Evolutionary conservation across 2,888 invertebrate species (phyloP), one percentile per base, ranked within the genome.

Genomic region (Pachydiplax longipennis): DNA sequence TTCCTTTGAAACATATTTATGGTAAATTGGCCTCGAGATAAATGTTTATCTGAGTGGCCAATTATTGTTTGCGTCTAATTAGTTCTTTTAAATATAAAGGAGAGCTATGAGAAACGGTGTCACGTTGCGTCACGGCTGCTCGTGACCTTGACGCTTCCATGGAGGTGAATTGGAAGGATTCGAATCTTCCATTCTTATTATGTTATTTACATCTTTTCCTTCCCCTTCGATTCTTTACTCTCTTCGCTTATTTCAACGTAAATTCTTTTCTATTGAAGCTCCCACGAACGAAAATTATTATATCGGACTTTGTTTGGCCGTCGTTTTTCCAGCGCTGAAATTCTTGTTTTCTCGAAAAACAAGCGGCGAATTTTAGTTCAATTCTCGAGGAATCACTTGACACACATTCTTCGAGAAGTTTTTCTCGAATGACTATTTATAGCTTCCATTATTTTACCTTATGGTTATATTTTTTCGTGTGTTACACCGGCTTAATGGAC

Each of bases 191-290:
- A 31, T 58, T 61, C n/a, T 65, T 87, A 61, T 65, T 18, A 87
- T 25, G 61, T 61, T 37, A 65, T 87, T 87, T 61, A 65, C 37
- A 61, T 58, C 25, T 53, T 15, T 37, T 18, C 48, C 53, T 53
- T 15, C n/a, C 87, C 35, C 65, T n/a, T 37, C 12, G 31, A 65
- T 22, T 87, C 37, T 87, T 65, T 87, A 53, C 65, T 22, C 58
- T 48, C 83, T 31, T 48, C 0, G 87, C 87, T 65, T 87, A 83
- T 83, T 83, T 35, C 83, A 5, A 18, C 53, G 31, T 15, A 65
- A 65, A 65, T 61, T 65, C 65, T 87, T 87, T 37, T 87, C n/a
- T 87, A 61, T 61, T 87, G 87, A 87, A 61, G 37, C 61, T 83
- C 25, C 53, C 13, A n/a, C 37, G 83, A 18, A 25, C 31, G 12